Conservation (phyloP, 2,888 invertebrate species). For the Leistus spinibarbis region DNA sequence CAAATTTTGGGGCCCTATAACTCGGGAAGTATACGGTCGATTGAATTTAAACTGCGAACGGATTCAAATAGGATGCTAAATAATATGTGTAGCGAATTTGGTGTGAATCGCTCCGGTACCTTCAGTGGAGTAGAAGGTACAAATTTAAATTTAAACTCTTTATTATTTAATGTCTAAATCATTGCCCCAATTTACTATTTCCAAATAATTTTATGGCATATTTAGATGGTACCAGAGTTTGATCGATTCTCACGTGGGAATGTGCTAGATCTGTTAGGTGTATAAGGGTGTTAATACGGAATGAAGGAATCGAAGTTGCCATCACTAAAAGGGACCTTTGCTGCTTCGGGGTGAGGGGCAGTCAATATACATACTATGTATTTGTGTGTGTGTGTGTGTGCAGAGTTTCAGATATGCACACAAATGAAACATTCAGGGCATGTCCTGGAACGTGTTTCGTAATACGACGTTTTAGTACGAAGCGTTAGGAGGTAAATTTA, state of each 20-base stretch:
- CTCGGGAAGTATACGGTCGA: too few species aligned
- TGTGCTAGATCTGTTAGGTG: background rate
- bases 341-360: background rate
- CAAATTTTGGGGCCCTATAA: too few species aligned
- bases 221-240: too few species aligned
- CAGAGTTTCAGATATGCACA: conserved; percentile 12
- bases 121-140: too few species aligned
- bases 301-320: background rate
- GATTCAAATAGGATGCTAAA: too few species aligned
- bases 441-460: conserved; percentile 36
- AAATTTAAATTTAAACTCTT: too few species aligned
- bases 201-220: too few species aligned
- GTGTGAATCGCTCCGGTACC: too few species aligned
- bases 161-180: too few species aligned
- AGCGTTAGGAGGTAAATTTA: conserved; percentile 37
- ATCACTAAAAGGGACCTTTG: background rate
- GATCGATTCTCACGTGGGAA: background rate
- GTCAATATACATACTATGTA: background rate
- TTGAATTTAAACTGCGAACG: too few species aligned
- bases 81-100: too few species aligned
- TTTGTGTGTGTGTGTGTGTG: background rate
- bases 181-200: too few species aligned
- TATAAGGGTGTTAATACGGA: background rate
- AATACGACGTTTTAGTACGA: conserved; percentile 33
- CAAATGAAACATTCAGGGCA: conserved; percentile 35